Conservation (phyloP, 2,113 vertebrate genomes). For the Ariopsis seemanni region DNA sequence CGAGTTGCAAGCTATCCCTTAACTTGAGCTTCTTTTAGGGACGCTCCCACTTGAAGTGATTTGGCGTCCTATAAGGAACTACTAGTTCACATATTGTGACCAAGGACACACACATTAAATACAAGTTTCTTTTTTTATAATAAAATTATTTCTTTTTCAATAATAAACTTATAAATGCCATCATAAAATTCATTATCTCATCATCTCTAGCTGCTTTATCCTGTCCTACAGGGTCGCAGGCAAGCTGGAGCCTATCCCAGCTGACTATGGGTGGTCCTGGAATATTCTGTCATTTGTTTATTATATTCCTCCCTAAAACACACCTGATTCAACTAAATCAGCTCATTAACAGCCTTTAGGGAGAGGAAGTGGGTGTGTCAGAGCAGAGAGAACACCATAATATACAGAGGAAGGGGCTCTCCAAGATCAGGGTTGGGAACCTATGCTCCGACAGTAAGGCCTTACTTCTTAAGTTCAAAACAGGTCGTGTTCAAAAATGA, state of each 20-base stretch:
- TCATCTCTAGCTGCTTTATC: no score
- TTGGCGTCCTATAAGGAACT: no score
- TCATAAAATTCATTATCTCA: no score
- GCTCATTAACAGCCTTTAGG: neutral
- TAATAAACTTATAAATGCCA: no score
- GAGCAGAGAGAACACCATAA: neutral
- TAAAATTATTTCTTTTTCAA: no score
- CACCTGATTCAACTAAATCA: neutral
- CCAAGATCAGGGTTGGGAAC: neutral
- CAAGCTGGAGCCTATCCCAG: no score
- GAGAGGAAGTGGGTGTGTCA: neutral
- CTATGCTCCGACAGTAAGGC: neutral
- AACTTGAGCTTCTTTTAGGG: no score
- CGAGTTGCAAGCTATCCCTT: neutral
- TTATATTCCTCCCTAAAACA: neutral
- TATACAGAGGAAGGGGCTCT: neutral
- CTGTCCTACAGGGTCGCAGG: no score
- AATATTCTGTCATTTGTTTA: neutral
- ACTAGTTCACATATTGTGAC: no score
- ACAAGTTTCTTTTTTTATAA: no score
- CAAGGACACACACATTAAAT: no score
- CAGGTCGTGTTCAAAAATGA: neutral
- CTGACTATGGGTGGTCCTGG: neutral
- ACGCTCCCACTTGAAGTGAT: no score
- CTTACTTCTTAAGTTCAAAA: neutral